phyloP scores from a whole-genome alignment of 2,888 invertebrate genomes.

The Himalopsyche japonica region DNA sequence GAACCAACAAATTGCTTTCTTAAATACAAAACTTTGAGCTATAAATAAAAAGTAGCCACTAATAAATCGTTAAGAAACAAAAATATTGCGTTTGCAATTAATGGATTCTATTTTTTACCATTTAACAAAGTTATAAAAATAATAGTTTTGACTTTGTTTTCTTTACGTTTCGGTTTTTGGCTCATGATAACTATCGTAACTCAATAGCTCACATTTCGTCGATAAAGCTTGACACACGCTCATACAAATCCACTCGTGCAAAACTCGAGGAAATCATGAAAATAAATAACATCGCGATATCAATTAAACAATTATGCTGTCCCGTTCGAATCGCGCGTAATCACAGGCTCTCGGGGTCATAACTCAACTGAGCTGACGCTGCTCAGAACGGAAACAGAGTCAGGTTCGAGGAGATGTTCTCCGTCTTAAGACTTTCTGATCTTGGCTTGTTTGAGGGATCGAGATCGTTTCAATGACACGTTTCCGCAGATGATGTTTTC shows the following conservation, averaged over 20 bases:
- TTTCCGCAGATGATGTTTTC: constrained; percentile 32
- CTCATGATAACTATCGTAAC: too few species aligned
- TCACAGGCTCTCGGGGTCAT: constrained; percentile 59
- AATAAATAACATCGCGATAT: constrained; percentile 64
- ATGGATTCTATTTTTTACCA: too few species aligned
- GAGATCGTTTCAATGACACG: constrained; percentile 33
- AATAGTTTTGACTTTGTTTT: too few species aligned
- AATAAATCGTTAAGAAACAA: too few species aligned
- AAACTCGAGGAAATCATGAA: constrained; percentile 55
- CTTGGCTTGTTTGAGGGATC: not conserved
- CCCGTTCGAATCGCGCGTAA: constrained; percentile 64
- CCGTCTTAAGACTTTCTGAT: constrained; percentile 1
- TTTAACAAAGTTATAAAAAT: too few species aligned
- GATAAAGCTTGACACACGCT: not conserved
- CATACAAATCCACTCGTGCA: constrained; percentile 47
- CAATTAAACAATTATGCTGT: constrained; percentile 66
- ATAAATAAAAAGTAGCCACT: too few species aligned
- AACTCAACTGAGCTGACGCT: constrained; percentile 50
- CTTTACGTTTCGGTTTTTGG: too few species aligned
- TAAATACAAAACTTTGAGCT: too few species aligned
- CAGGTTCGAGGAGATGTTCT: not conserved
- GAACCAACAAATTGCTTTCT: too few species aligned
- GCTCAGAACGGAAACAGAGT: constrained; percentile 16
- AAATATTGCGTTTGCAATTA: too few species aligned
- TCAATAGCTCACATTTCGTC: not conserved